Base-by-base conservation (phyloP, 2,113 vertebrate species). In the Colistium nudipinnis region DNA sequence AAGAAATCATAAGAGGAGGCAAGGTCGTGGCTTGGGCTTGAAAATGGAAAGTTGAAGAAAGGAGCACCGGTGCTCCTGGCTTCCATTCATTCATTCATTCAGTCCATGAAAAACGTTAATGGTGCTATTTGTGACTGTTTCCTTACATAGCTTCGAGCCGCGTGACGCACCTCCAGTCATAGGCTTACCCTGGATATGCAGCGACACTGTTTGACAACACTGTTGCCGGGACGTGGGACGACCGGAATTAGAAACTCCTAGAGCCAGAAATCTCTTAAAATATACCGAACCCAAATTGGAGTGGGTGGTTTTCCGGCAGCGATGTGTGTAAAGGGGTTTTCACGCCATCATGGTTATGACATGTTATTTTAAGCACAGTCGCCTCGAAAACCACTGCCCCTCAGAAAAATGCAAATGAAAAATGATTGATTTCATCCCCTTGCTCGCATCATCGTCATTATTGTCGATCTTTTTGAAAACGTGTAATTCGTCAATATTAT, bases 21-120 rank as follows among this genome's bases (percentile, higher is more conserved):
- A 35, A 20, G n/a, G 24, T 22, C 47, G 17, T 44, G 19, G 54
- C 7, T 44, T 44, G 14, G 43, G 2, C n/a, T 19, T 35, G 14
- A 55, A 22, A 73, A 30, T 54, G 2, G 25, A 6, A 44, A 33
- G 27, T 39, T n/a, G 16, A 61, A 41, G 1, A 53, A 51, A 62
- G 13, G 20, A 19, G 27, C 36, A 56, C 28, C 38, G 47, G 4
- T 62, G 36, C 36, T 64, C 39, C 57, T 25, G 24, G 8, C 7
- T 62, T 75, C 49, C 20, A 55, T 61, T n/a, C n/a, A n/a, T n/a
- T n/a, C n/a, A n/a, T 9, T 78, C 61, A 74, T 11, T 5, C 53
- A 39, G 52, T n/a, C 33, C 39, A 63, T 53, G 44, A 72, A 62
- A 30, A 73, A 60, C 19, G 22, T 43, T 53, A 31, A 62, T 31